Conservation (phyloP, 2,113 vertebrate genomes). For the Rana temporaria region DNA sequence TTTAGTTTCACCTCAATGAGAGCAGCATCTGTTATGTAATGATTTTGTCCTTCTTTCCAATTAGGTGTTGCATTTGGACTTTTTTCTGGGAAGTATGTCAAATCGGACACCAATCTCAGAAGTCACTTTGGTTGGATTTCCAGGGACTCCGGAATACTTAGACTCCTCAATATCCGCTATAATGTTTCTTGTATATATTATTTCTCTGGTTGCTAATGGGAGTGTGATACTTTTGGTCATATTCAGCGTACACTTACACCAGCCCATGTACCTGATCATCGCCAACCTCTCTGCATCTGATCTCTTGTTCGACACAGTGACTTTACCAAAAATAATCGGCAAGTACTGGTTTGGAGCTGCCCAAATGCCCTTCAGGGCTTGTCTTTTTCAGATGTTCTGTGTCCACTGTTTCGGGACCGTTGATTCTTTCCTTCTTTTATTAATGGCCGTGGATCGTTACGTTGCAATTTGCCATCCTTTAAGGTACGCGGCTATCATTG, state of each 20-base stretch:
- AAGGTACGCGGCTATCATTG: constrained; percentile 51
- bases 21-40: too few relatives aligned
- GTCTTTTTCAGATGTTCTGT: constrained; percentile 63
- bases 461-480: constrained; percentile 63
- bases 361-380: constrained; percentile 60
- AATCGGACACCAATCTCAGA: background rate
- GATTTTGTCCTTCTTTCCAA: too few relatives aligned
- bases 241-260: background rate
- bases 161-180: background rate
- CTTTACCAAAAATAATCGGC: constrained; percentile 63
- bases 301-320: constrained; percentile 59
- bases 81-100: background rate
- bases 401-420: constrained; percentile 62
- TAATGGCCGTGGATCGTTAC: constrained; percentile 64
- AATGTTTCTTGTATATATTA: constrained; percentile 25
- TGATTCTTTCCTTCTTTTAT: constrained; percentile 60
- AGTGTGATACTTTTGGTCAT: background rate
- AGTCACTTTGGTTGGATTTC: constrained; percentile 10
- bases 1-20: too few relatives aligned
- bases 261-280: constrained; percentile 62
- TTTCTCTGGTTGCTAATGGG: constrained; percentile 5
- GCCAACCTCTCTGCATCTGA: constrained; percentile 62
- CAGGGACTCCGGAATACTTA: background rate
- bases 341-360: constrained; percentile 57
- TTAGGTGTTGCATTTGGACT: too few relatives aligned